Conservation (phyloP, 2,797 vertebrate species). For the Pteropus rufus region DNA sequence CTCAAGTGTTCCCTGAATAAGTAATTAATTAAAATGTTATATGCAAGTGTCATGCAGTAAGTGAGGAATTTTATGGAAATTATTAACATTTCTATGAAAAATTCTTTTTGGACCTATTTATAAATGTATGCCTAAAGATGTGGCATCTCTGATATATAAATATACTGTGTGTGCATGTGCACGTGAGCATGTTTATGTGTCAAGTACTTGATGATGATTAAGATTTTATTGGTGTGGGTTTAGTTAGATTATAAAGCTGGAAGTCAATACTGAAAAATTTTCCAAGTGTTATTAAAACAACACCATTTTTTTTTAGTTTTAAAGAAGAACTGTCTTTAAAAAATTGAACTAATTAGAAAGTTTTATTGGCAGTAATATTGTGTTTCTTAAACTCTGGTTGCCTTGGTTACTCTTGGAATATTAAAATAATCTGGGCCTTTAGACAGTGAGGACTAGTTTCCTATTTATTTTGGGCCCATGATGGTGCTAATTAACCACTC, state of each 20-base stretch:
- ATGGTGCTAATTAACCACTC: slow-evolving; percentile 27
- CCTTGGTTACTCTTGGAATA: slow-evolving; percentile 70
- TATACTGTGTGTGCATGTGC: not conserved
- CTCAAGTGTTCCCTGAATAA: slow-evolving; percentile 59
- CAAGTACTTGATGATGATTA: slow-evolving; percentile 29
- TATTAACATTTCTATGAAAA: slow-evolving; percentile 61
- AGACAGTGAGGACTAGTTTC: slow-evolving; percentile 32
- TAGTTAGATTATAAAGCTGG: slow-evolving; percentile 48
- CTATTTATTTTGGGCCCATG: slow-evolving; percentile 53
- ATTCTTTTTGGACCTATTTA: slow-evolving; percentile 52
- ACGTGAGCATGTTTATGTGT: not conserved
- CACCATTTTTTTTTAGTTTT: slow-evolving; percentile 40
- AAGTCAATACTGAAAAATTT: slow-evolving; percentile 34
- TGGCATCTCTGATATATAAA: slow-evolving; percentile 38
- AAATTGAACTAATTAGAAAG: slow-evolving; percentile 64
- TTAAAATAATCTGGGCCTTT: slow-evolving; percentile 59
- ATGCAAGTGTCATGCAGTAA: slow-evolving; percentile 28
- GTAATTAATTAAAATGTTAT: slow-evolving; percentile 68
- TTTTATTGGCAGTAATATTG: slow-evolving; percentile 64
- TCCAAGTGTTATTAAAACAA: slow-evolving; percentile 54
- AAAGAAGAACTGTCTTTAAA: slow-evolving; percentile 49
- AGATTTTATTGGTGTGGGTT: slow-evolving; percentile 39
- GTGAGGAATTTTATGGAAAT: slow-evolving; percentile 64
- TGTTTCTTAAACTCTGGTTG: slow-evolving; percentile 63
- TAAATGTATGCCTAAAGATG: slow-evolving; percentile 24